These are phyloP conservation scores for Hydractinia symbiolongicarpus DNA, from an alignment of 30 jellyfish, hydroid and myxozoan genomes.

Conservation along the genomic window DNA sequence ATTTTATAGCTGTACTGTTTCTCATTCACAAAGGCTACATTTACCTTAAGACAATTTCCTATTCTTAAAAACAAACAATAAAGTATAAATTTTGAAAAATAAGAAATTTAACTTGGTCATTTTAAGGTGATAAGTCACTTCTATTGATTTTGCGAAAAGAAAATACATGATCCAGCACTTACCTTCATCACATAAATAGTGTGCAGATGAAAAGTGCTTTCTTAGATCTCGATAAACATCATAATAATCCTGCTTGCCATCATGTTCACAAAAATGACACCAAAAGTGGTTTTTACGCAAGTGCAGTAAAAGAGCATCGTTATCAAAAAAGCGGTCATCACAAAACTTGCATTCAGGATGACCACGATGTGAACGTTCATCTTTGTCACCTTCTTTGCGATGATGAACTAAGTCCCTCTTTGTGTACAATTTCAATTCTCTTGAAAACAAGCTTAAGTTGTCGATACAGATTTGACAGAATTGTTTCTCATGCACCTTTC, in stretches of 20 bases:
- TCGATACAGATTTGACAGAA: conserved; percentile 73
- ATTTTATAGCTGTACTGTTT: too few relatives aligned
- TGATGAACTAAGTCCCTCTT: conserved; percentile 64
- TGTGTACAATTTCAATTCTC: conserved; percentile 52
- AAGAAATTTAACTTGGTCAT: too few relatives aligned
- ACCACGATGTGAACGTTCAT: conserved; percentile 74
- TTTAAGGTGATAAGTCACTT: too few relatives aligned
- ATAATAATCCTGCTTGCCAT: conserved; percentile 90
- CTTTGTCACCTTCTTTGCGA: conserved; percentile 77
- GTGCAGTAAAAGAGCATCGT: conserved; percentile 68
- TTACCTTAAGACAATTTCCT: too few relatives aligned
- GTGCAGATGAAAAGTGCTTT: conserved; percentile 64
- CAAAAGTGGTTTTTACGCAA: conserved; percentile 89
- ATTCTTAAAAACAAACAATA: too few relatives aligned
- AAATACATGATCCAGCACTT: background rate
- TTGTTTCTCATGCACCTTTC: conserved; percentile 72
- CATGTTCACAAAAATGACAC: conserved; percentile 97
- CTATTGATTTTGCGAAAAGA: too few relatives aligned
- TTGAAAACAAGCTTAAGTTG: conserved; percentile 64
- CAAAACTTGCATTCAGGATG: conserved; percentile 94
- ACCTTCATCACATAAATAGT: conserved; percentile 82
- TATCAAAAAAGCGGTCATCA: conserved; percentile 73
- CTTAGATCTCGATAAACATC: conserved; percentile 64
- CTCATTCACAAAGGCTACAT: too few relatives aligned
- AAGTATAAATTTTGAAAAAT: too few relatives aligned